These are phyloP conservation scores for Amblyopsis rosae DNA, from an alignment of 2,113 vertebrate genomes.

Conservation along the genomic window DNA sequence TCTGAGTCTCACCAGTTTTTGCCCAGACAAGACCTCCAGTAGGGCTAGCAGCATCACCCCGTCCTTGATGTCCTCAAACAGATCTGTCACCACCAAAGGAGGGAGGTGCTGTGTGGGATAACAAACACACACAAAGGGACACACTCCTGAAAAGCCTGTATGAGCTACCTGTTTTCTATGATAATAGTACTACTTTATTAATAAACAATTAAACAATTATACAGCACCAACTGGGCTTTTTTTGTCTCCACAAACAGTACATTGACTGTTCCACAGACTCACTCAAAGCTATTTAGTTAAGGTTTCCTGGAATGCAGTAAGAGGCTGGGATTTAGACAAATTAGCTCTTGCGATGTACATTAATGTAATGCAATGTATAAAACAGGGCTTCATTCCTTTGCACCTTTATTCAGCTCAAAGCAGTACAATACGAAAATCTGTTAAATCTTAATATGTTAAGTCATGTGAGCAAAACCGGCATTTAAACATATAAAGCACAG, in stretches of 20 bases:
- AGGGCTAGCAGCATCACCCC: conserved; percentile 89
- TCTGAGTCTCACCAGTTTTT: conserved; percentile 85
- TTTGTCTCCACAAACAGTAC: neutral
- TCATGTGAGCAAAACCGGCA: conserved; percentile 24
- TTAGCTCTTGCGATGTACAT: conserved; percentile 34
- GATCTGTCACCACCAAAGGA: conserved; percentile 85
- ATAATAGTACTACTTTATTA: neutral
- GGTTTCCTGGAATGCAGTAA: conserved; percentile 48
- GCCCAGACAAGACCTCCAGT: conserved; percentile 90
- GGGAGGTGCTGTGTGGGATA: conserved; percentile 77
- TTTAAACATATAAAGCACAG: conserved; percentile 58
- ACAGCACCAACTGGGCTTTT: neutral
- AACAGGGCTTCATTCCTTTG: conserved; percentile 26
- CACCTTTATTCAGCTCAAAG: conserved; percentile 17
- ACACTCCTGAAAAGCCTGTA: neutral
- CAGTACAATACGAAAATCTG: conserved; percentile 8
- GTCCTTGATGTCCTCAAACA: conserved; percentile 96
- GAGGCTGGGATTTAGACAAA: conserved; percentile 38
- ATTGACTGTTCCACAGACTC: conserved; percentile 22
- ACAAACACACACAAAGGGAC: neutral
- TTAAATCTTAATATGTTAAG: neutral
- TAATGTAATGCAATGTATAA: conserved; percentile 20
- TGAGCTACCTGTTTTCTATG: neutral
- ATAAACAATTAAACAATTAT: neutral
- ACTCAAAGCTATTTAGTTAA: conserved; percentile 34